These are phyloP conservation scores for Acanthochromis polyacanthus DNA, from an alignment of 2,113 vertebrate genomes.

Conservation along the genomic window DNA sequence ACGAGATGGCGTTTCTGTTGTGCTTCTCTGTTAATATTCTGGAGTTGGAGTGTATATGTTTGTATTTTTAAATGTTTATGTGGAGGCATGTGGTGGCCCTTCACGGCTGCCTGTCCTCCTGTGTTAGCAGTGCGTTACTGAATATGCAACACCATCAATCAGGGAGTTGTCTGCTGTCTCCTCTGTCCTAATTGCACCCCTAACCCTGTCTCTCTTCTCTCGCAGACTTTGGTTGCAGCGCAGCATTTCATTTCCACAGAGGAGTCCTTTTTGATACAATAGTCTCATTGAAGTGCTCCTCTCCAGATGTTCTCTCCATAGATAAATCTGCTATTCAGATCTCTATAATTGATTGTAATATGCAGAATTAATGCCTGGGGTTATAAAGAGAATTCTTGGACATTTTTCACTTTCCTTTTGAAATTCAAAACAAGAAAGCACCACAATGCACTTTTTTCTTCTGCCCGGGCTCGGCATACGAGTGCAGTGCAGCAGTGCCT, in stretches of 20 bases:
- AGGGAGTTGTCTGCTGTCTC: conserved; percentile 57
- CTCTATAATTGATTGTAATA: conserved; percentile 86
- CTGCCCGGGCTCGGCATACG: conserved; percentile 62
- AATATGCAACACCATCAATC: conserved; percentile 66
- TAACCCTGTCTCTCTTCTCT: conserved; percentile 66
- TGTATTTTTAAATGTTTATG: conserved; percentile 50
- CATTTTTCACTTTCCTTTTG: conserved; percentile 78
- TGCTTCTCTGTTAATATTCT: conserved; percentile 31
- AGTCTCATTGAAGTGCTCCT: conserved; percentile 83
- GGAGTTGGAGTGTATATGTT: neutral
- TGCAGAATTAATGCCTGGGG: conserved; percentile 83
- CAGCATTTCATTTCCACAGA: conserved; percentile 68
- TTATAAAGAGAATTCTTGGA: conserved; percentile 82
- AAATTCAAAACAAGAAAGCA: conserved; percentile 82
- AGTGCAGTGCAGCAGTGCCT: conserved; percentile 55
- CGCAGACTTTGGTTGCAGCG: conserved; percentile 53
- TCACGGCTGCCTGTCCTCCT: conserved; percentile 11
- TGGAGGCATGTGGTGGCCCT: conserved; percentile 6
- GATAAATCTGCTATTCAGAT: conserved; percentile 83
- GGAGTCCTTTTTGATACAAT: conserved; percentile 79
- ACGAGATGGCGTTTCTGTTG: conserved; percentile 16
- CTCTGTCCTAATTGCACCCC: conserved; percentile 74
- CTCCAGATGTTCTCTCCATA: conserved; percentile 83
- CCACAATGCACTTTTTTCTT: conserved; percentile 73
- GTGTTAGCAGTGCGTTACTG: conserved; percentile 44